These are phyloP conservation scores for Anguilla japonica DNA, from an alignment of 2,113 vertebrate genomes.

Conservation along the genomic window DNA sequence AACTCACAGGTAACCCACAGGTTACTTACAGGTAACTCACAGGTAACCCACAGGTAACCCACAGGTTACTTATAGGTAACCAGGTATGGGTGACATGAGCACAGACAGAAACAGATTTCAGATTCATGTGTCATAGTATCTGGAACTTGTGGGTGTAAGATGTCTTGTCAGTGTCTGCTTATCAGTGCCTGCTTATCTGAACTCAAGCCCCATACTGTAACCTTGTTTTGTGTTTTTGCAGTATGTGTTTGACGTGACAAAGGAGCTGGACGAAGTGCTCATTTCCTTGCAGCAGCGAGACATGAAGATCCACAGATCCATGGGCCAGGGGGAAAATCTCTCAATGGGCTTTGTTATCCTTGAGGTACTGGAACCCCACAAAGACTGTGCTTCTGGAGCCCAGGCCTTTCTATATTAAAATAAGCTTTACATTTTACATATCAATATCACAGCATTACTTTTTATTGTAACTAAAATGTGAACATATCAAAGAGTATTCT, in stretches of 20 bases:
- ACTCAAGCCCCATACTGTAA: too few relatives aligned
- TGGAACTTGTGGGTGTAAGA: background rate
- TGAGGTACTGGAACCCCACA: slow-evolving; percentile 68
- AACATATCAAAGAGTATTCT: too few relatives aligned
- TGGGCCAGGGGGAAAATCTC: slow-evolving; percentile 81
- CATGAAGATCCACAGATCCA: slow-evolving; percentile 73
- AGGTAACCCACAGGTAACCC: too few relatives aligned
- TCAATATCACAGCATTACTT: background rate
- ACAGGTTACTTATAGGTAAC: background rate
- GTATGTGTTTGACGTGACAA: slow-evolving; percentile 85
- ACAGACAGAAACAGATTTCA: background rate
- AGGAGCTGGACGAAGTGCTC: slow-evolving; percentile 79
- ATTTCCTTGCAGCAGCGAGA: slow-evolving; percentile 89
- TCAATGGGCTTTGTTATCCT: slow-evolving; percentile 83
- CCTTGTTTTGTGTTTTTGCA: slow-evolving; percentile 45
- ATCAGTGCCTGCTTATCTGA: background rate
- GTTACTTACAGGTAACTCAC: too few relatives aligned
- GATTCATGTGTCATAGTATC: background rate
- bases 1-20: too few relatives aligned
- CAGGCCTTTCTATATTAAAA: background rate
- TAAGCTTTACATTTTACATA: background rate
- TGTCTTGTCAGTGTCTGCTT: too few relatives aligned
- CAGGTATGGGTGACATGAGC: background rate
- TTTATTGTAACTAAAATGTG: background rate
- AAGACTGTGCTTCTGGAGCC: too few relatives aligned